Evolutionary conservation across 2,888 invertebrate species (phyloP).

Genomic region (Neoscelio sp.): DNA sequence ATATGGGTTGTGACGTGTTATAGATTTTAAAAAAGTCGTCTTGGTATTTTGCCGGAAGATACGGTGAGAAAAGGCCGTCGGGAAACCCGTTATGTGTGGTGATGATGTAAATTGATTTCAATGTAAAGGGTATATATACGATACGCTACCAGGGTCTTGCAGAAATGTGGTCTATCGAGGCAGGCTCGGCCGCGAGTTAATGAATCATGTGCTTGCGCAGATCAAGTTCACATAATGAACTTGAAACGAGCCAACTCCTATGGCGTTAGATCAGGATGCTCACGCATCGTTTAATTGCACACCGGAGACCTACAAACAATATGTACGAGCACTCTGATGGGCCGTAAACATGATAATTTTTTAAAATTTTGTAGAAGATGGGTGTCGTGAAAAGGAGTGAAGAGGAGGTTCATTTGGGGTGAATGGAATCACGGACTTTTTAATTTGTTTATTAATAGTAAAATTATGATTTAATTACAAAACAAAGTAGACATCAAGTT

Average conservation of each 20-base stretch:
- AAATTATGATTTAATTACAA: too few relatives aligned
- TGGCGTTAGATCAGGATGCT: conserved; percentile 44
- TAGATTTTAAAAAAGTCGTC: too few relatives aligned
- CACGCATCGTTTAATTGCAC: conserved; percentile 47
- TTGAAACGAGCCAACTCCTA: conserved; percentile 53
- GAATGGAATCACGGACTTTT: too few relatives aligned
- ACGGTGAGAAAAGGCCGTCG: conserved; percentile 9
- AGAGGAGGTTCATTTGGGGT: too few relatives aligned
- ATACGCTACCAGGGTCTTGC: conserved; percentile 39
- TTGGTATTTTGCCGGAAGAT: too few relatives aligned
- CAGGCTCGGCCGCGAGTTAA: conserved; percentile 44
- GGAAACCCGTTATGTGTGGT: conserved; percentile 56
- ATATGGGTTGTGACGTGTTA: too few relatives aligned
- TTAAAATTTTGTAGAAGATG: too few relatives aligned
- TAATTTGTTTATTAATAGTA: too few relatives aligned
- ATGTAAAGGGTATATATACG: conserved; percentile 46
- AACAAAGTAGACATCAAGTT: too few relatives aligned
- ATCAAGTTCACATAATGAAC: conserved; percentile 64
- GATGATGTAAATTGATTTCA: conserved; percentile 62
- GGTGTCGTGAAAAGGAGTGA: too few relatives aligned
- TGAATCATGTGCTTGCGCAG: conserved; percentile 55
- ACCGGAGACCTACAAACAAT: conserved; percentile 35
- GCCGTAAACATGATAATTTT: conserved; percentile 27
- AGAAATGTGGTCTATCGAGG: conserved; percentile 44
- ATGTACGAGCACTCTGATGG: conserved; percentile 14